These are phyloP conservation scores for Tiaroga cobitis DNA, from an alignment of 2,797 vertebrate species.

Conservation along the genomic window DNA sequence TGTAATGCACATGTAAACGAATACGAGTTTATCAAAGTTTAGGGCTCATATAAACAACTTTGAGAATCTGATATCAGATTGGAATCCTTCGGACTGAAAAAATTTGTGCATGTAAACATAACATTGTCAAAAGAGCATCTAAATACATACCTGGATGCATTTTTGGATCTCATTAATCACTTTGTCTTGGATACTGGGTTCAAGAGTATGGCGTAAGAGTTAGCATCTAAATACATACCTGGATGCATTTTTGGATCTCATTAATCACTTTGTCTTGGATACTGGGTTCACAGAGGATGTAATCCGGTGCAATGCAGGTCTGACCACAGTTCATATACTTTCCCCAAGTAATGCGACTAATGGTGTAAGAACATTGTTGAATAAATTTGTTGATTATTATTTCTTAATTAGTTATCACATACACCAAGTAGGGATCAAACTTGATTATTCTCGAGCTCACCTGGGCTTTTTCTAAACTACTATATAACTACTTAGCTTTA, in stretches of 20 bases:
- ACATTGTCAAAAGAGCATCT: background rate
- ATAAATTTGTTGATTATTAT: background rate
- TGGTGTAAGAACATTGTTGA: slow-evolving; percentile 5
- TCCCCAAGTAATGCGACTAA: slow-evolving; percentile 84
- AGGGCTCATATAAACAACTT: background rate
- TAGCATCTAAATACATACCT: slow-evolving; percentile 68
- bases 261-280: slow-evolving; percentile 78
- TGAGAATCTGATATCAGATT: background rate
- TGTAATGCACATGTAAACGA: background rate
- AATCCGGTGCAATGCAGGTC: slow-evolving; percentile 86
- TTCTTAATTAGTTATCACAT: background rate
- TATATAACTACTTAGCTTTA: background rate
- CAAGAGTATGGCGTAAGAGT: no score
- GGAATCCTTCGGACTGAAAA: background rate
- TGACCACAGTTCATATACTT: slow-evolving; percentile 85
- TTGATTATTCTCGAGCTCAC: background rate
- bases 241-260: slow-evolving; percentile 80
- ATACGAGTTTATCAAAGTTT: background rate
- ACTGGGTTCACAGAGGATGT: slow-evolving; percentile 80
- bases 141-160: slow-evolving; percentile 74
- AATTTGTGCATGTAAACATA: background rate
- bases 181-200: slow-evolving; percentile 70
- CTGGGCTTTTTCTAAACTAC: background rate
- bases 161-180: slow-evolving; percentile 84
- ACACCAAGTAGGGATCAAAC: background rate